A percentile compares a stretch with the other conserved stretches of the same genome.
phyloP scores from a whole-genome alignment of 2,113 vertebrate species.

The Sisor rabdophorus region DNA sequence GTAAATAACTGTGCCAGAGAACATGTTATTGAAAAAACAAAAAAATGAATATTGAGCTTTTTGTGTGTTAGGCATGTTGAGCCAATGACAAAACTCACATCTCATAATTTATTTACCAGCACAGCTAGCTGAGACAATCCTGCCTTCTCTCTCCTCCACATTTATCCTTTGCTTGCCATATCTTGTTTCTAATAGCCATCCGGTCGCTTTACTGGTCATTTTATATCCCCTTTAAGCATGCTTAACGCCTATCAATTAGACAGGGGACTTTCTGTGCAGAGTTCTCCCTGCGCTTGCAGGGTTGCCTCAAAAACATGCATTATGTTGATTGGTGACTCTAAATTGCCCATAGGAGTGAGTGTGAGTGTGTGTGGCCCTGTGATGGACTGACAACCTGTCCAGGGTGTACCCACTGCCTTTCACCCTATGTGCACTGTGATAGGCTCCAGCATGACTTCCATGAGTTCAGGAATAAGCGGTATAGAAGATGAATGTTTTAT shows the following conservation, averaged over 20 bases:
- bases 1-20: conserved; percentile 30
- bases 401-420: too few relatives aligned
- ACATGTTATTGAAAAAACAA: not conserved
- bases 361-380: too few relatives aligned
- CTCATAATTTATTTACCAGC: conserved; percentile 74
- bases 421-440: too few relatives aligned
- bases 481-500: too few relatives aligned
- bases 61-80: conserved; percentile 5
- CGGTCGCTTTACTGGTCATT: conserved; percentile 13
- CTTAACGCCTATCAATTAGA: conserved; percentile 14
- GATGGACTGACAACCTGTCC: too few relatives aligned
- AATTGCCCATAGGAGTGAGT: too few relatives aligned
- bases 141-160: conserved; percentile 62
- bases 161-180: conserved; percentile 62
- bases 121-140: conserved; percentile 59
- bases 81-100: conserved; percentile 53
- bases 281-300: too few relatives aligned
- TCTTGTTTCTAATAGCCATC: conserved; percentile 25
- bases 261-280: too few relatives aligned
- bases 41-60: not conserved
- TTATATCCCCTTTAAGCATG: conserved; percentile 20
- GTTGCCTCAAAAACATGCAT: too few relatives aligned
- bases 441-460: too few relatives aligned
- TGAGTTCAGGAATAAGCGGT: too few relatives aligned
- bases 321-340: too few relatives aligned